phyloP scores from a whole-genome alignment of 2,888 invertebrate species.

The Nomada goodeniana region DNA sequence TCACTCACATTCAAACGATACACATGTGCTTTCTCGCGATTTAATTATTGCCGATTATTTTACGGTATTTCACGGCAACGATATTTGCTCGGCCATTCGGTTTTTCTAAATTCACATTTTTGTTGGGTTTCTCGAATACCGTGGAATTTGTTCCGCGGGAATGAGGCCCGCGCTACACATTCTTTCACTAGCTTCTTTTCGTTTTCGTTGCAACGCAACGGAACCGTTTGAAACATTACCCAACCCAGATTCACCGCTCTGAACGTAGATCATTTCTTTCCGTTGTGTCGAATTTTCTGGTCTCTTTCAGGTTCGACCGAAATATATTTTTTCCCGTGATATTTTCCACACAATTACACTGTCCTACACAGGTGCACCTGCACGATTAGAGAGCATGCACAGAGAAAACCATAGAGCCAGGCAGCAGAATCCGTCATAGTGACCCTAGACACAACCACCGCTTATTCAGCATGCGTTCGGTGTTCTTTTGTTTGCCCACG shows the following conservation, averaged over 20 bases:
- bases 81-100: too few species aligned
- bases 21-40: background rate
- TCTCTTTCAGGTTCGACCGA: constrained; percentile 18
- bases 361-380: constrained; percentile 62
- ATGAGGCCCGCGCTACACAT: background rate
- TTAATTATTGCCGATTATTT: background rate
- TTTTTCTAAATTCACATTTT: background rate
- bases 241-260: background rate
- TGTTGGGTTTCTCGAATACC: background rate
- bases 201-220: background rate
- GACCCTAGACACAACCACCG: constrained; percentile 36
- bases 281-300: background rate
- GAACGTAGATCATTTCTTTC: background rate
- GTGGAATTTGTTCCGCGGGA: background rate
- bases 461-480: constrained; percentile 58
- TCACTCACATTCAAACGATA: constrained; percentile 14
- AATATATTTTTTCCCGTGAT: background rate
- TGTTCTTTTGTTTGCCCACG: constrained; percentile 26
- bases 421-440: constrained; percentile 49
- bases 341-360: constrained; percentile 45
- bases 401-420: constrained; percentile 44
- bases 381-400: constrained; percentile 66
- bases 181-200: background rate
- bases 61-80: background rate
- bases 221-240: background rate